Evolutionary conservation across 2,888 invertebrate genomes (phyloP), one percentile per base, ranked within the genome.

Genomic region (Sphaeridia pumilis): DNA sequence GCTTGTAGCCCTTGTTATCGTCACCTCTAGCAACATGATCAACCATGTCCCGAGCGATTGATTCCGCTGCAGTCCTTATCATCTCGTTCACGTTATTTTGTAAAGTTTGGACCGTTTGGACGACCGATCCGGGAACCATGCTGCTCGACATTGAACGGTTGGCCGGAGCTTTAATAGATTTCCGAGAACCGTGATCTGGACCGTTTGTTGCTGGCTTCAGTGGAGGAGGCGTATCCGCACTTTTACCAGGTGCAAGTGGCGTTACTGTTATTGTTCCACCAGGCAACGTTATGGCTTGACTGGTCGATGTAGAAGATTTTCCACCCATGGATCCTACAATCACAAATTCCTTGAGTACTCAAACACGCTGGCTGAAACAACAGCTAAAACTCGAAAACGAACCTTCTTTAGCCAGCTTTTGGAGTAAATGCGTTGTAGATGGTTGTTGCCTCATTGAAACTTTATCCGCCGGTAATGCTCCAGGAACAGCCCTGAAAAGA

Each of bases 191-290:
- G n/a, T 46, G 26, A 21, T 52, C 52, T 26, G 45, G 45, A 46
- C 34, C 27, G 25, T 38, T 49, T 4, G 4, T 41, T 20, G 42
- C 42, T n/a, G n/a, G n/a, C n/a, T n/a, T n/a, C n/a, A n/a, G n/a
- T n/a, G n/a, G n/a, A n/a, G n/a, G n/a, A n/a, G n/a, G n/a, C 3
- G 25, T 7, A 25, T 46, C 38, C n/a, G 28, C 41, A 17, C 44
- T 25, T 28, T 45, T 27, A 26, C 21, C 20, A 1, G 62, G 48
- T 2, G 63, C 48, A 1, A 65, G 47, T 10, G 64, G 64, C 10
- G 64, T 65, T 7, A 65, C 63, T 1, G 64, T 65, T 22, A 65
- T 65, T 1, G 61, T 63, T 43, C 64, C 64, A 41, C 64, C 64
- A 31, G 64, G 64, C 41, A 64, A 58, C 2, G 64, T 64, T 21